Evolutionary conservation across 2,797 vertebrate genomes (phyloP).

Genomic region (Argentina silus): DNA sequence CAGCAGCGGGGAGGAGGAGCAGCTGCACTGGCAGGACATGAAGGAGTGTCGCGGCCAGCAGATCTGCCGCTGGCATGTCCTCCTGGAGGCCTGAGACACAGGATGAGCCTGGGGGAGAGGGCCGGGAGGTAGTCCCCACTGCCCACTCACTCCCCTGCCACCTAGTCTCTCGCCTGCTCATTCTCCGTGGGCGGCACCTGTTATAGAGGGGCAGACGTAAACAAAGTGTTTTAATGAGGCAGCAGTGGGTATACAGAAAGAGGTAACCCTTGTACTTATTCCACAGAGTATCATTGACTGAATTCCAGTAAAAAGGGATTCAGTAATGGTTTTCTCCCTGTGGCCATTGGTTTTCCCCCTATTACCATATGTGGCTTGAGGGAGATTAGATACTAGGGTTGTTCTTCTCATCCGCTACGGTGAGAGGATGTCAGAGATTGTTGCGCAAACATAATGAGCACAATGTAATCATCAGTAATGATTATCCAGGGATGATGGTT

Average conservation of each 20-base stretch:
- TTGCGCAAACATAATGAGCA: not conserved
- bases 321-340: not conserved
- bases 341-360: no score
- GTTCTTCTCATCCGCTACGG: not conserved
- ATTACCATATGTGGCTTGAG: no score
- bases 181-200: not conserved
- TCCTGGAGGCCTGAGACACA: slow-evolving; percentile 87
- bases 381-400: not conserved
- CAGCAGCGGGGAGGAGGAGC: slow-evolving; percentile 92
- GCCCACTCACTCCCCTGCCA: no score
- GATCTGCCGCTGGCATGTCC: slow-evolving; percentile 91
- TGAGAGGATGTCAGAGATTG: not conserved
- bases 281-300: not conserved
- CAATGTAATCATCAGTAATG: not conserved
- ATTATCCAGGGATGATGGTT: not conserved
- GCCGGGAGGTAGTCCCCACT: not conserved
- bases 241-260: not conserved
- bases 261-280: not conserved
- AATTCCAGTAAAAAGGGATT: not conserved
- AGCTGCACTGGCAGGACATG: slow-evolving; percentile 95
- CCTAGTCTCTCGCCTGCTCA: not conserved
- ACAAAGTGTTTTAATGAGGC: not conserved
- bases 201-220: not conserved
- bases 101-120: not conserved
- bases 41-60: slow-evolving; percentile 86